Evolutionary conservation across 2,113 vertebrate species (phyloP).

Genomic region (Jacana jacana): DNA sequence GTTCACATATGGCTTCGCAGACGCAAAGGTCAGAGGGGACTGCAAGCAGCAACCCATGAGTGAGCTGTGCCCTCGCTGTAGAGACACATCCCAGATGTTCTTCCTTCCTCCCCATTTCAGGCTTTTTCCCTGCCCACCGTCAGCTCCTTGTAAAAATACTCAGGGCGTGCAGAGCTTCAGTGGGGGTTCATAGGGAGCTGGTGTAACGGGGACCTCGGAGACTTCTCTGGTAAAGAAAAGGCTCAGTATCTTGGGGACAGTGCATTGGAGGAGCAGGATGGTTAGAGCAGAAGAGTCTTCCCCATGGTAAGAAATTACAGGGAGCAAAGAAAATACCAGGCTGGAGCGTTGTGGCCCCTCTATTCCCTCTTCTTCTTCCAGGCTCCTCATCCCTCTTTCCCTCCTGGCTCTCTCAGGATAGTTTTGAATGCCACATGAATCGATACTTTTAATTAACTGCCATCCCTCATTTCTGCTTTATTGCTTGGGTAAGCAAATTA

Average conservation of each 20-base stretch:
- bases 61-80: not conserved
- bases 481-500: constrained; percentile 66
- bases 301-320: not conserved
- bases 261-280: not conserved
- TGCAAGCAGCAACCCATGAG: not conserved
- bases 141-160: not conserved
- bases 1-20: accelerated
- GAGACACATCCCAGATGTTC: not conserved
- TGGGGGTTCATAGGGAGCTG: not conserved
- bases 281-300: not conserved
- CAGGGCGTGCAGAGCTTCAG: not conserved
- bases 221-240: not conserved
- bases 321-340: accelerated
- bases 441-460: constrained; percentile 72
- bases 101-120: not conserved
- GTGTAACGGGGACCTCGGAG: not conserved
- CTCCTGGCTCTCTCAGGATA: not conserved
- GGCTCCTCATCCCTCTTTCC: not conserved
- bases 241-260: not conserved
- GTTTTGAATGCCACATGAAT: constrained; percentile 52
- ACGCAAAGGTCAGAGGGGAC: constrained; percentile 1
- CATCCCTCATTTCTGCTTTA: constrained; percentile 57
- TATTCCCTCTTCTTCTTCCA: not conserved
- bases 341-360: not conserved
- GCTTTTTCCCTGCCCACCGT: not conserved